Evolutionary conservation across 2,888 invertebrate genomes (phyloP), one percentile per base, ranked within the genome.

Genomic region (Conchocele bisecta): DNA sequence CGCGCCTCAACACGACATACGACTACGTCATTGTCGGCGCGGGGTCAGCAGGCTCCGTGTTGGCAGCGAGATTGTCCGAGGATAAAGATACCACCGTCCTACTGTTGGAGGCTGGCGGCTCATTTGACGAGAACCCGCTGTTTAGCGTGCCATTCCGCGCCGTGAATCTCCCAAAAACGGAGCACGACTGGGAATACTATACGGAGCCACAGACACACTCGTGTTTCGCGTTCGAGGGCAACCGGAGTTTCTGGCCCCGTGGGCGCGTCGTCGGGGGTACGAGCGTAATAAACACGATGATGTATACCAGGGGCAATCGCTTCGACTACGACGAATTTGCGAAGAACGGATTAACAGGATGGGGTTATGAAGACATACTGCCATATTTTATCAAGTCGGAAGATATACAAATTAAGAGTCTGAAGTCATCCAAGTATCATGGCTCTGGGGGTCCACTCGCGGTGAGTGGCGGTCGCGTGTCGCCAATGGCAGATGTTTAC

Each of bases 271-370:
- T 97, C 0, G 97, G 97, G 0, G 97, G 97, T 0, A 96, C 95
- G 5, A 96, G 96, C 37, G 96, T 96, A 0, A 92, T 97, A 0
- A 97, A 97, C 88, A 96, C 96, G 1, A 97, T 97, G 97, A 93
- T 97, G 0, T 98, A 97, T 92, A 95, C 96, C 15, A 92, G 98
- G 73, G 98, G 98, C 0, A 75, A 97, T 91, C 93, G 94, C 65
- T 98, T 94, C 89, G 96, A 98, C 91, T 98, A 94, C 89, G 96
- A 98, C 91, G 94, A 95, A 63, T 98, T 98, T 98, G 95, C 95
- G 41, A 93, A 93, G 0, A 92, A 95, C 35, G 97, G 98, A 0
- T 97, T 97, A 90, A 93, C 94, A 0, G 97, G 97, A 2, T 98
- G 98, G 98, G 94, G 95, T 1, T 89, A 97, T 96, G 91, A 93